Conservation (phyloP, 2,113 vertebrate species). For the Tor tambroides region DNA sequence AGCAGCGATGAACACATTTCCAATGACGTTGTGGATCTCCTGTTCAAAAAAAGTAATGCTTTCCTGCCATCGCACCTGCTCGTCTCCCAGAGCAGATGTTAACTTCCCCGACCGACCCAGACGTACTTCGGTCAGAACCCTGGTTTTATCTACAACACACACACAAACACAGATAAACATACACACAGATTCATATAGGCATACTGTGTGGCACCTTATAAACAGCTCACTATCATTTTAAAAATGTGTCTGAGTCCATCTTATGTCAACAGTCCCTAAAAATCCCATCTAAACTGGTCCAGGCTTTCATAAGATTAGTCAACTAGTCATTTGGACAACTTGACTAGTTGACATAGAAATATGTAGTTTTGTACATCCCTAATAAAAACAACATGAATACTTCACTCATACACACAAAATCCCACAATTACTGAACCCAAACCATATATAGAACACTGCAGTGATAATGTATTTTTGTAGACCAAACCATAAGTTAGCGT, state of each 20-base stretch:
- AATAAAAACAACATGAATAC: not conserved
- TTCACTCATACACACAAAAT: not conserved
- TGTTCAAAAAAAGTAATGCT: conserved; percentile 78
- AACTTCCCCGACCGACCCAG: conserved; percentile 80
- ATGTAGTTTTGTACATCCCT: not conserved
- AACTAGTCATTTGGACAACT: not conserved
- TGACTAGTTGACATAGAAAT: not conserved
- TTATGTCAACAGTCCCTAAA: not conserved
- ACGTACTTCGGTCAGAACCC: conserved; percentile 80
- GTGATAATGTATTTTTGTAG: not conserved
- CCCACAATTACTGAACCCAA: not conserved
- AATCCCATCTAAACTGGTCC: not conserved
- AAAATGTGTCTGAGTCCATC: not conserved
- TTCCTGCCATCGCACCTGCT: conserved; percentile 85
- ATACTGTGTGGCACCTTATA: not conserved
- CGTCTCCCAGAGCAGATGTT: conserved; percentile 79
- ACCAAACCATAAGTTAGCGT: not conserved
- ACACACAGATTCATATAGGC: not conserved
- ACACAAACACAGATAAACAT: not conserved
- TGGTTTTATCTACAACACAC: conserved; percentile 74
- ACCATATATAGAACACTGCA: not conserved
- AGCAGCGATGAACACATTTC: conserved; percentile 85
- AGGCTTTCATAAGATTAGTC: not conserved
- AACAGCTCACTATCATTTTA: not conserved
- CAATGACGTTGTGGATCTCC: conserved; percentile 80